These are phyloP conservation scores for Antennarius striatus DNA, from an alignment of 2,113 vertebrate genomes.

Conservation along the genomic window DNA sequence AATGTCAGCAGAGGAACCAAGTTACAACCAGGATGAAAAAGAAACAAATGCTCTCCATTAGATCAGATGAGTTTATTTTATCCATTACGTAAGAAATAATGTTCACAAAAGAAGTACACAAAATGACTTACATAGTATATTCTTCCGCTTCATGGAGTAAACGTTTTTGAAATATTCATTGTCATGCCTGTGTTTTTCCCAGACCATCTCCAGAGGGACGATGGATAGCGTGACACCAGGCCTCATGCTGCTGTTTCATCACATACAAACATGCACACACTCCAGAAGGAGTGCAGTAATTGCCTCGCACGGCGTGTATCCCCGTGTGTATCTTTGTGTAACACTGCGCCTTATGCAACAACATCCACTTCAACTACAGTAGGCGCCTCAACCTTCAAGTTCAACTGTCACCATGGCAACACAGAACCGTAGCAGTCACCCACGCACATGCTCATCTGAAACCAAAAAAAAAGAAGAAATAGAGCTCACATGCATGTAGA, in stretches of 20 bases:
- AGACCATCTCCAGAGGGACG: conserved; percentile 20
- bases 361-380: conserved; percentile 69
- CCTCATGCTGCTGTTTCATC: conserved; percentile 29
- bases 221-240: conserved; percentile 15
- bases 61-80: background rate
- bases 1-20: too few species aligned
- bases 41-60: background rate
- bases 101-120: background rate
- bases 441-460: conserved; percentile 40
- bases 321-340: conserved; percentile 24
- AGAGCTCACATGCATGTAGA: conserved; percentile 21
- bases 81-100: background rate
- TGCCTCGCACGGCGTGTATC: conserved; percentile 8
- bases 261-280: conserved; percentile 17
- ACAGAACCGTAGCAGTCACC: conserved; percentile 57
- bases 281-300: conserved; percentile 6
- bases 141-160: conserved; percentile 1
- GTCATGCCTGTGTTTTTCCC: background rate
- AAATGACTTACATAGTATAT: conserved; percentile 10
- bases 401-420: conserved; percentile 74
- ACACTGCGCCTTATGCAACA: conserved; percentile 66
- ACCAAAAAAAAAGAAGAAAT: conserved; percentile 17
- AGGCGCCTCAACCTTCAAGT: conserved; percentile 64
- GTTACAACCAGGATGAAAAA: too few species aligned
- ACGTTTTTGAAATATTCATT: conserved; percentile 50